These are phyloP conservation scores for Bubo scandiacus DNA, from an alignment of 2,113 vertebrate genomes.

Conservation along the genomic window DNA sequence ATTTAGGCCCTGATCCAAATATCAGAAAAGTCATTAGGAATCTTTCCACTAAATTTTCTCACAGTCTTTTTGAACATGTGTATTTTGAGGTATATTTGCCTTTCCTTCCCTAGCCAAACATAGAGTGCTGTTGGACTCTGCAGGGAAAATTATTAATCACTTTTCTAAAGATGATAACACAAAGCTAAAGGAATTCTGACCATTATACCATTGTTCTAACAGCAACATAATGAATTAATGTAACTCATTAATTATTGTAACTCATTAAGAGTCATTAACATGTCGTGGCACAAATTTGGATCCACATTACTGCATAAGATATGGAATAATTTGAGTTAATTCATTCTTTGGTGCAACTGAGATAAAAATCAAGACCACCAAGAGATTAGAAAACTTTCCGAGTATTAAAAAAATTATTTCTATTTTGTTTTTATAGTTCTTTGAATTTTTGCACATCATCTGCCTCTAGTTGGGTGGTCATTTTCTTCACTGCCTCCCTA, in stretches of 20 bases:
- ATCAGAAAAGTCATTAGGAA: neutral
- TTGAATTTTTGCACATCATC: neutral
- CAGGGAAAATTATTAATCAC: neutral
- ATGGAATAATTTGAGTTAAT: neutral
- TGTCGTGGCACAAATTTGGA: neutral
- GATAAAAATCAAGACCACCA: conserved; percentile 49
- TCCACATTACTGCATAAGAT: neutral
- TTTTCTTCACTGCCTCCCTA: neutral
- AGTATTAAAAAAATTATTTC: conserved; percentile 10
- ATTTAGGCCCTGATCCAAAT: neutral
- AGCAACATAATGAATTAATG: neutral
- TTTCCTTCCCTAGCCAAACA: neutral
- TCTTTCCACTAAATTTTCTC: neutral
- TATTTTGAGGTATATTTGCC: neutral
- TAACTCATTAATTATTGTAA: neutral
- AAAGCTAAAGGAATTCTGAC: neutral
- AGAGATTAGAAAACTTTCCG: neutral
- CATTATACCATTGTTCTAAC: neutral
- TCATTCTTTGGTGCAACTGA: neutral
- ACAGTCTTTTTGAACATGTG: neutral
- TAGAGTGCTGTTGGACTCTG: neutral
- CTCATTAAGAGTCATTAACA: neutral
- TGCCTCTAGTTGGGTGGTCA: conserved; percentile 11
- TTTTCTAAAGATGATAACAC: neutral
- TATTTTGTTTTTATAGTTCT: neutral